Percentiles rank a stretch among this genome's conserved stretches.
Evolutionary conservation across 2,797 vertebrate species (phyloP).

Genomic region (Squalus acanthias): DNA sequence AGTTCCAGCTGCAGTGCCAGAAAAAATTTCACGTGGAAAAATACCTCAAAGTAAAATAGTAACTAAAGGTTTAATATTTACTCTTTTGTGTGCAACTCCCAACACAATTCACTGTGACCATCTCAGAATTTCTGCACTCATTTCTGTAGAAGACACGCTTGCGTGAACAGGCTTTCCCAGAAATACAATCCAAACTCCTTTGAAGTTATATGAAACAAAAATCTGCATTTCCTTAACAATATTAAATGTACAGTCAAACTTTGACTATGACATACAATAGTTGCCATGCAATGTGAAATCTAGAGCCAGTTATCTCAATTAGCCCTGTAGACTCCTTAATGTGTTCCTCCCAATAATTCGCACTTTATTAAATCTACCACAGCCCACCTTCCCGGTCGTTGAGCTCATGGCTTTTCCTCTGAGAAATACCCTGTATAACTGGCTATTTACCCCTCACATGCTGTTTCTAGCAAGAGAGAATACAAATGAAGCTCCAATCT

Average conservation of each 20-base stretch:
- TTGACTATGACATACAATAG: not conserved
- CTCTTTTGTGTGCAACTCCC: not conserved
- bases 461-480: not conserved
- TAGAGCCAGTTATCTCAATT: not conserved
- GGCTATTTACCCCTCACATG: not conserved
- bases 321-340: not conserved
- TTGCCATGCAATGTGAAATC: not conserved
- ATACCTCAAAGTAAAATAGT: not conserved
- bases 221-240: not conserved
- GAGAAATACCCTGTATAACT: not conserved
- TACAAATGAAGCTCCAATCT: not conserved
- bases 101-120: not conserved
- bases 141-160: not conserved
- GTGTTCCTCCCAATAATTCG: not conserved
- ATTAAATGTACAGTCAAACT: not conserved
- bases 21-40: not conserved
- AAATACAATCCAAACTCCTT: not conserved
- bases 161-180: not conserved
- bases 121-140: not conserved
- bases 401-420: not conserved
- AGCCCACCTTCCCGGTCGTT: not conserved
- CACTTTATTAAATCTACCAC: not conserved
- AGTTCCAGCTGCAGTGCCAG: not conserved
- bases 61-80: not conserved
- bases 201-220: not conserved